Evolutionary conservation across 2,888 invertebrate genomes (phyloP).

Genomic region (Strigamia transsilvanica): DNA sequence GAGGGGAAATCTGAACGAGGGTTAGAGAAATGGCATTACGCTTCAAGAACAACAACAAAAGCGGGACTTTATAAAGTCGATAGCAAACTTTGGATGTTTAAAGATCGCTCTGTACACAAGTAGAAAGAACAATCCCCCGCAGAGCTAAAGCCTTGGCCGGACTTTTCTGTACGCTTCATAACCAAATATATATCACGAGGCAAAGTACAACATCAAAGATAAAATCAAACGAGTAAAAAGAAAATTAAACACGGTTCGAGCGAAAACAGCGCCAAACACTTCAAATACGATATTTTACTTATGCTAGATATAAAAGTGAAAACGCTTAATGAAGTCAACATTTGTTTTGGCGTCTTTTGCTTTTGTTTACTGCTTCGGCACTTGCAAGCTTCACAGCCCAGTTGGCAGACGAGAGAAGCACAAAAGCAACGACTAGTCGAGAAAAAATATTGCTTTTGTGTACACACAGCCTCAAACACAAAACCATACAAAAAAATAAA

Average conservation of each 20-base stretch:
- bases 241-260: slow-evolving; percentile 15
- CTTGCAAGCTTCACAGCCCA: slow-evolving; percentile 20
- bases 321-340: slow-evolving; percentile 20
- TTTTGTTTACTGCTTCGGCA: slow-evolving; percentile 12
- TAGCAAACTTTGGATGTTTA: slow-evolving; percentile 9
- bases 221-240: slow-evolving; percentile 15
- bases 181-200: neutral
- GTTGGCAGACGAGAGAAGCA: slow-evolving; percentile 14
- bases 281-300: neutral
- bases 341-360: slow-evolving; percentile 14
- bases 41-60: slow-evolving; percentile 20
- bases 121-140: neutral
- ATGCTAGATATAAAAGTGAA: slow-evolving; percentile 4
- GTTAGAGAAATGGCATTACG: slow-evolving; percentile 20
- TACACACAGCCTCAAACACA: slow-evolving; percentile 17
- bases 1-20: slow-evolving; percentile 20
- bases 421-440: slow-evolving; percentile 20
- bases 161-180: slow-evolving; percentile 15
- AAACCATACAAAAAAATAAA: neutral
- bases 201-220: slow-evolving; percentile 13
- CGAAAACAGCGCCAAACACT: neutral
- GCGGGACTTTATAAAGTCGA: slow-evolving; percentile 20
- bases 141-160: slow-evolving; percentile 14
- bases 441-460: slow-evolving; percentile 20
- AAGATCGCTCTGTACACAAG: neutral